Base-by-base conservation (phyloP, 2,113 vertebrate genomes). In the Acrocephalus kingi region DNA sequence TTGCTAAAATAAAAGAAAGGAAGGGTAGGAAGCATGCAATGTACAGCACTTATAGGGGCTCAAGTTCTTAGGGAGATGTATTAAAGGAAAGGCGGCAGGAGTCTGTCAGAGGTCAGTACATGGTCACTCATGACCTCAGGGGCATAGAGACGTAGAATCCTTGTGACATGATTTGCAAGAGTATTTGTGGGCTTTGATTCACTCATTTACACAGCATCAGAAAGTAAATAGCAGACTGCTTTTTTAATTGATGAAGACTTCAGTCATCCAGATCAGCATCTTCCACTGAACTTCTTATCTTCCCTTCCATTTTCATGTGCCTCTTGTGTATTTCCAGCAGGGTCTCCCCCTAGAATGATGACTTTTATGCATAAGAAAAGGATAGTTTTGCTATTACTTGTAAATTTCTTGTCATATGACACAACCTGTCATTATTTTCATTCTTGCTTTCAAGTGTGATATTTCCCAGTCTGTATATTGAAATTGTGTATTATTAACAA, bases 241-340 rank as follows among this genome's bases (percentile, higher is more conserved):
- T 88, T 55, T 71, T 93, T 87, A 63, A 83, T 83, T 90, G 67
- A 64, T 87, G 49, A 56, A 92, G 89, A 52, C 58, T 85, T 94
- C 13, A 23, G 51, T 85, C 87, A 72, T 55, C 46, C 73, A 86
- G 25, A 43, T 90, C 33, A 56, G 24, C 48, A 56, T 63, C 59
- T 88, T 74, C 33, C 20, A 43, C 21, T 64, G 37, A 72, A 43
- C 33, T 80, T 62, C 48, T 74, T 55, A 25, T 64, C 39, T 77
- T 95, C 64, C 21, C 15, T 46, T 86, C 72, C 8, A 8, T 91
- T 88, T 83, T 46, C 9, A 3, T 21, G 15, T 63, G 21, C 43
- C 51, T 68, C 62, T 76, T 82, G 15, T 1, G 0, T 67, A 67
- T 85, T 90, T 89, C 59, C 67, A 73, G 16, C 46, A 62, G 49